Base-by-base conservation (phyloP, 1,140 invertebrate genomes). In the Drosophila lacertosa region DNA sequence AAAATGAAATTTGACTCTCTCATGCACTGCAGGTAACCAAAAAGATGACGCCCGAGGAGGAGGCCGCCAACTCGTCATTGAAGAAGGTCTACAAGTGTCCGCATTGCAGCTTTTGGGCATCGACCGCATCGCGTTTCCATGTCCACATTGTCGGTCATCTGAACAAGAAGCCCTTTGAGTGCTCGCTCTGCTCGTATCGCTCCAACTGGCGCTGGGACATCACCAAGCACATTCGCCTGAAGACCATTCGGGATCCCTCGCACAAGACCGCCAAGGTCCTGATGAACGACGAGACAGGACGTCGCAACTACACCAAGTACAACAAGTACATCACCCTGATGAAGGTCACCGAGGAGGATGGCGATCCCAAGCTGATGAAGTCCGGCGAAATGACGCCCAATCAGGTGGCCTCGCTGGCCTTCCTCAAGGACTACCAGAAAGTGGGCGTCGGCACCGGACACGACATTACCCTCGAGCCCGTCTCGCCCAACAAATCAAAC, bases 191-290 rank as follows among this genome's bases (percentile, higher is more conserved):
- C 92, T 94, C 96, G 18, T 97, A 98, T 89, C 95, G 97, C 68
- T 98, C 97, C 18, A 98, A 98, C 92, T 98, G 97, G 97, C 94
- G 97, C 68, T 98, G 97, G 97, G 97, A 98, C 92, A 97, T 99
- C 63, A 98, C 97, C 39, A 98, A 98, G 92, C 98, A 99, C 91
- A 98, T 98, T 59, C 95, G 96, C 89, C 92, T 98, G 77, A 98
- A 97, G 93, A 95, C 95, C 11, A 95, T 95, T 11, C 93, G 96
- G 58, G 97, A 98, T 92, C 93, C 94, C 55, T 94, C 94, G 35
- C 96, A 98, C 91, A 93, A 94, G 75, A 93, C 93, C 54, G 95
- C 95, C 37, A 95, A 95, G 91, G 96, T 98, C 48, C 92, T 98
- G 64, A 96, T 97, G 94, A 97, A 97, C 47, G 96, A 98, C 90